phyloP scores from a whole-genome alignment of 2,797 vertebrate genomes.

The Lepus oiostolus region DNA sequence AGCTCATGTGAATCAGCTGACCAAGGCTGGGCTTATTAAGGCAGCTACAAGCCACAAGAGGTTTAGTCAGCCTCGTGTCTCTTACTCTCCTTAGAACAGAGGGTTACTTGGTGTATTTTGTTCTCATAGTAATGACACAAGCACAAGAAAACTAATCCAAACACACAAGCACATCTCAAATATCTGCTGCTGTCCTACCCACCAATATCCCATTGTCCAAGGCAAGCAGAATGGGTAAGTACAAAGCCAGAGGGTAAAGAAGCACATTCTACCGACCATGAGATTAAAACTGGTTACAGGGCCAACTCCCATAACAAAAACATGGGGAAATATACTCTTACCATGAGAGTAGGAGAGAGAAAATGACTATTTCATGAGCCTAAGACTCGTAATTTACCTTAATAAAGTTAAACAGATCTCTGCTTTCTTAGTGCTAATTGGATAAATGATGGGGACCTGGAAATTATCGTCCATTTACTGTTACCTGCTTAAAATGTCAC shows the following conservation, averaged over 20 bases:
- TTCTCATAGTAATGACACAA: neutral
- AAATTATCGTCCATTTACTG: neutral
- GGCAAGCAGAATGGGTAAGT: neutral
- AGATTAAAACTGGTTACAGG: neutral
- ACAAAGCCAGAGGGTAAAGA: neutral
- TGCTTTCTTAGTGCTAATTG: neutral
- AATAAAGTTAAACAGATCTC: conserved; percentile 10
- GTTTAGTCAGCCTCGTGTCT: neutral
- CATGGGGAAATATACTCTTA: neutral
- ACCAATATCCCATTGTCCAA: neutral
- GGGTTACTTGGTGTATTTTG: neutral
- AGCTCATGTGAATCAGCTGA: neutral
- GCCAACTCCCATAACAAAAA: neutral
- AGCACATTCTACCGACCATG: neutral
- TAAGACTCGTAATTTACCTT: neutral
- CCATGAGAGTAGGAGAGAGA: neutral
- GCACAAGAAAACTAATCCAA: neutral
- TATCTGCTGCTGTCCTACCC: neutral
- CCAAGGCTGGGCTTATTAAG: neutral
- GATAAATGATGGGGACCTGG: neutral
- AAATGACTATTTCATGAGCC: neutral
- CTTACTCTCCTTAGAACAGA: neutral
- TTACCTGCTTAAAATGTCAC: neutral
- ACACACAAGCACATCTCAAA: neutral
- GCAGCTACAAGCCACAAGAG: neutral